Percentiles rank a stretch among this genome's conserved stretches.
These are phyloP conservation scores for Lordiphosa andalusiaca DNA, from an alignment of 2,888 invertebrate species.

Conservation along the genomic window DNA sequence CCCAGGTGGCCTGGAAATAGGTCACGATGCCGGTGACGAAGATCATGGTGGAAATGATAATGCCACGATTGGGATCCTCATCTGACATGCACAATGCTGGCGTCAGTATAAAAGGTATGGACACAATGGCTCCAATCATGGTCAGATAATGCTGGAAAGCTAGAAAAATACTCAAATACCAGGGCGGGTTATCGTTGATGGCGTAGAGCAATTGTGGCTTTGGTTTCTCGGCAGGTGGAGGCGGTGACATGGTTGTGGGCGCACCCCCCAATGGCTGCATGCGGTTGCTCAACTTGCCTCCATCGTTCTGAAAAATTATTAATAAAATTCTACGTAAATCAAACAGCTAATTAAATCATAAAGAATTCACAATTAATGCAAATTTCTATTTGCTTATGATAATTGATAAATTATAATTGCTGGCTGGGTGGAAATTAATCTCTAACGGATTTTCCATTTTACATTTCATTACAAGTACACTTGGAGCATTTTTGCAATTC, in stretches of 20 bases:
- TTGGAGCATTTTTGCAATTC: too few species aligned
- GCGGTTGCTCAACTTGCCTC: conserved; percentile 30
- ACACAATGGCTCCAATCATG: conserved; percentile 92
- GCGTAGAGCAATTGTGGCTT: conserved; percentile 83
- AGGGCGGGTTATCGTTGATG: conserved; percentile 90
- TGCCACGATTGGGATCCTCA: conserved; percentile 87
- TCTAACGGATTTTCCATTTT: conserved; percentile 15
- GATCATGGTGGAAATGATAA: conserved; percentile 91
- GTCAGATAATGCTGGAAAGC: conserved; percentile 92
- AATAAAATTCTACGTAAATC: conserved; percentile 16
- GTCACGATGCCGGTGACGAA: conserved; percentile 90
- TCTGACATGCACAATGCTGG: conserved; percentile 89
- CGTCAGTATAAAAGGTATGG: conserved; percentile 90
- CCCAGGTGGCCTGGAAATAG: conserved; percentile 87
- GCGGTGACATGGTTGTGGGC: conserved; percentile 1
- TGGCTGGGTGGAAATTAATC: conserved; percentile 2
- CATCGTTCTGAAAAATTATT: conserved; percentile 29
- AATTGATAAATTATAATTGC: conserved; percentile 27
- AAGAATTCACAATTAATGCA: conserved; percentile 8
- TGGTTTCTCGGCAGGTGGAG: conserved; percentile 28
- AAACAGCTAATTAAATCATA: conserved; percentile 14
- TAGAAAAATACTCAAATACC: conserved; percentile 91
- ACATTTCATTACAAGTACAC: too few species aligned
- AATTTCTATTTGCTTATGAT: conserved; percentile 51
- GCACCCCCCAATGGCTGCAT: conserved; percentile 18